phyloP scores from a whole-genome alignment of 2,888 invertebrate species.

The Onchidella celtica region DNA sequence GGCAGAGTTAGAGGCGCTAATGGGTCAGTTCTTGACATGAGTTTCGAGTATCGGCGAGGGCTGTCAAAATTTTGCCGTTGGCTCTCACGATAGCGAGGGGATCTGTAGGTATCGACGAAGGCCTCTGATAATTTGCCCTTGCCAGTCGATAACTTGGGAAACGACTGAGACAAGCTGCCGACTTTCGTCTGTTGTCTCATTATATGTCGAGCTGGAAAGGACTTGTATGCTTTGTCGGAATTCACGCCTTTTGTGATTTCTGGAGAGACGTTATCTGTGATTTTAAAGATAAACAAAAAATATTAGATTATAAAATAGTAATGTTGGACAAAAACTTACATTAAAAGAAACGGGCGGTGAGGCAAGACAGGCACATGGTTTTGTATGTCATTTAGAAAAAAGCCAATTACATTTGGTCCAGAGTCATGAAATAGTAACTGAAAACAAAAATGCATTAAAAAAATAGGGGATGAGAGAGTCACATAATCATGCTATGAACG shows the following conservation, averaged over 20 bases:
- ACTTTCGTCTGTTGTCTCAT: constrained; percentile 56
- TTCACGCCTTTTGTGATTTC: constrained; percentile 55
- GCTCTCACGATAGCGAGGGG: constrained; percentile 19
- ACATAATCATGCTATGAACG: too few species aligned
- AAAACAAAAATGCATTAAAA: too few species aligned
- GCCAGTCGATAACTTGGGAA: neutral
- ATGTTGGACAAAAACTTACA: too few species aligned
- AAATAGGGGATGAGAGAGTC: too few species aligned
- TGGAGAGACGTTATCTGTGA: constrained; percentile 22
- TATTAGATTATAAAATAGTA: too few species aligned
- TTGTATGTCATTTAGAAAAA: too few species aligned
- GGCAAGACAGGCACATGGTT: too few species aligned
- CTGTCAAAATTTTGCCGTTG: constrained; percentile 39
- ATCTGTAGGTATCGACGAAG: constrained; percentile 3
- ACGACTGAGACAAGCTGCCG: neutral
- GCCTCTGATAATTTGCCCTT: neutral
- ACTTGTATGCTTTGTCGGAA: constrained; percentile 59
- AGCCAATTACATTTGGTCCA: too few species aligned
- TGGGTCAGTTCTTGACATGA: constrained; percentile 9
- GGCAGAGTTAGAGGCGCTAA: constrained; percentile 55
- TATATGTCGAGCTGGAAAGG: constrained; percentile 67
- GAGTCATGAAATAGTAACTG: too few species aligned
- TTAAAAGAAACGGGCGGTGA: too few species aligned
- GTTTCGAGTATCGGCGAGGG: constrained; percentile 46
- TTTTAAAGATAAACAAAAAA: neutral